Percentiles rank a stretch among this genome's conserved stretches.
Conservation (phyloP, 1,140 invertebrate species). For the Pseudoatta argentina region DNA sequence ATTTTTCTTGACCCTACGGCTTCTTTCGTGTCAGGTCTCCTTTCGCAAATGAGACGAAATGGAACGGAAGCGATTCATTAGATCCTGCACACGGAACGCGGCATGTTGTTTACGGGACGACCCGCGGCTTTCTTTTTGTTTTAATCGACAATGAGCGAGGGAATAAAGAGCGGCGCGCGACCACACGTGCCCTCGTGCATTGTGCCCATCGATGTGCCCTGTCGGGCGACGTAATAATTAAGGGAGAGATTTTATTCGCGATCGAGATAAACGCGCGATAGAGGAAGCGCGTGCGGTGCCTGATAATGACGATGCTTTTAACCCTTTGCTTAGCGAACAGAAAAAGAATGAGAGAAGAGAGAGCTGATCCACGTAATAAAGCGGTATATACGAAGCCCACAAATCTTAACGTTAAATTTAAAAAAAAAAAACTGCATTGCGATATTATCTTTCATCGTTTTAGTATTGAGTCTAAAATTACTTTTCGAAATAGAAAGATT, state of each 20-base stretch:
- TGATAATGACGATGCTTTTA: slow-evolving; percentile 35
- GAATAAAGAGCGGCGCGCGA: slow-evolving; percentile 72
- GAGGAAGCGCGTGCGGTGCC: slow-evolving; percentile 53
- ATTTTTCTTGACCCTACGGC: background rate
- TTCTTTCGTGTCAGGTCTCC: background rate
- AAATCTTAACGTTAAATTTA: background rate
- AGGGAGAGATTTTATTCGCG: slow-evolving; percentile 77
- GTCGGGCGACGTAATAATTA: slow-evolving; percentile 81
- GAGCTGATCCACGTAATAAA: slow-evolving; percentile 2
- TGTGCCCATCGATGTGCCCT: slow-evolving; percentile 71
- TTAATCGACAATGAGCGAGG: slow-evolving; percentile 78
- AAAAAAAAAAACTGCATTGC: background rate
- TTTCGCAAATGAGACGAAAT: slow-evolving; percentile 6
- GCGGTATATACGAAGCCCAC: background rate
- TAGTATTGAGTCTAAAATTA: background rate
- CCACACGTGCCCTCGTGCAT: slow-evolving; percentile 78
- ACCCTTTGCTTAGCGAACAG: slow-evolving; percentile 18
- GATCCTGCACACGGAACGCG: slow-evolving; percentile 16
- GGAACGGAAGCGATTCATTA: slow-evolving; percentile 68
- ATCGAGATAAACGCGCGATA: slow-evolving; percentile 76
- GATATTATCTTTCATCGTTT: background rate
- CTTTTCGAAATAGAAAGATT: background rate
- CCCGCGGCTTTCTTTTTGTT: slow-evolving; percentile 78
- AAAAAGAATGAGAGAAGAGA: background rate
- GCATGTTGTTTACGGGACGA: slow-evolving; percentile 64